Evolutionary conservation across 2,113 vertebrate species (phyloP).

Genomic region (Cavia aperea): DNA sequence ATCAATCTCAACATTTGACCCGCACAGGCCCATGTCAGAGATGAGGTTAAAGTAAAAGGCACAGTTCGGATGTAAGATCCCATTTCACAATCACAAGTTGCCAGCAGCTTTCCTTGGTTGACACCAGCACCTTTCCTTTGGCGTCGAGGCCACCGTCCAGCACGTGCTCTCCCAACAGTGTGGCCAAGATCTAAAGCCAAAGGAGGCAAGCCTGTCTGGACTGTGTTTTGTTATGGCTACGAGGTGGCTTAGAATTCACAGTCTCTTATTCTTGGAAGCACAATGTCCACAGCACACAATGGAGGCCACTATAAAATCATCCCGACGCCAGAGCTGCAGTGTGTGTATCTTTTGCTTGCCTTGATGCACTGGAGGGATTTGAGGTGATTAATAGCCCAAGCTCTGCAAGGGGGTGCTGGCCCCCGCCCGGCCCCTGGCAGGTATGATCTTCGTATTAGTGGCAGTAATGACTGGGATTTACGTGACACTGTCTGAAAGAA

Average conservation of each 20-base stretch:
- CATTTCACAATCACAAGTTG: conserved; percentile 79
- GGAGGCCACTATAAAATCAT: background rate
- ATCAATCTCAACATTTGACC: conserved; percentile 87
- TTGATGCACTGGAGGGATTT: background rate
- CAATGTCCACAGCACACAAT: background rate
- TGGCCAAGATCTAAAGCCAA: conserved; percentile 68
- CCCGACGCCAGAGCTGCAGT: background rate
- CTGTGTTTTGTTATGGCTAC: background rate
- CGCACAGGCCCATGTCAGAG: conserved; percentile 76
- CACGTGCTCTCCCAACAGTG: conserved; percentile 42
- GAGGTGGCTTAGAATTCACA: background rate
- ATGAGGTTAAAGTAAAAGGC: conserved; percentile 77
- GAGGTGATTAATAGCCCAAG: conserved; percentile 15
- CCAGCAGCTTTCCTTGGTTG: conserved; percentile 75
- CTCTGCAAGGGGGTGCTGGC: background rate
- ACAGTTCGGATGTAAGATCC: conserved; percentile 81
- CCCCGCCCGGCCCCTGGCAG: background rate
- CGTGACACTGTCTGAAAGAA: background rate
- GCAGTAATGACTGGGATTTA: background rate
- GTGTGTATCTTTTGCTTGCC: background rate
- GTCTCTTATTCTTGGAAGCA: background rate
- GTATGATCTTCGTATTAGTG: background rate
- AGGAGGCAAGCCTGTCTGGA: conserved; percentile 62
- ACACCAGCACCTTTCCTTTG: conserved; percentile 74
- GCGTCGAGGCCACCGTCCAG: conserved; percentile 70